Percentiles rank a stretch among this genome's conserved stretches.
Evolutionary conservation across 2,113 vertebrate genomes (phyloP).

Genomic region (Anolis carolinensis): DNA sequence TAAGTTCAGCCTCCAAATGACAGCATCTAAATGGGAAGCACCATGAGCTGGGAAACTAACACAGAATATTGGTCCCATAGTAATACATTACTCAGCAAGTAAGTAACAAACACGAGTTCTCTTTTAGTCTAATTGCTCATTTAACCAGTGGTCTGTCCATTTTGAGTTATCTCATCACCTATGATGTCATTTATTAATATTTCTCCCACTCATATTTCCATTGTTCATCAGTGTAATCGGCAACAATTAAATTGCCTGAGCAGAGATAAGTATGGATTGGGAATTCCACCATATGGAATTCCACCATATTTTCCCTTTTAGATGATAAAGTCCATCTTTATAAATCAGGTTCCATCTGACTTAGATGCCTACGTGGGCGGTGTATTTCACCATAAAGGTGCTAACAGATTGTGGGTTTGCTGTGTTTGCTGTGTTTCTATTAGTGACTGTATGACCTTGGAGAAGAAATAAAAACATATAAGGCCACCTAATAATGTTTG

Average conservation of each 20-base stretch:
- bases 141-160: background rate
- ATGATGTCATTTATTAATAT: background rate
- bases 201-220: no score
- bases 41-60: background rate
- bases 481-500: constrained; percentile 83
- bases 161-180: background rate
- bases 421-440: constrained; percentile 82
- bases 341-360: constrained; percentile 76
- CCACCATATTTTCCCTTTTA: constrained; percentile 46
- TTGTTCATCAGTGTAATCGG: background rate
- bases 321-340: constrained; percentile 66
- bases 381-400: constrained; percentile 75
- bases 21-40: background rate
- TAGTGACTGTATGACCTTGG: constrained; percentile 83
- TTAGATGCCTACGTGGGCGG: constrained; percentile 74
- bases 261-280: background rate
- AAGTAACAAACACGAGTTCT: background rate
- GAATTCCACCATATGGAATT: no score
- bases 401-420: constrained; percentile 83
- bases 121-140: background rate
- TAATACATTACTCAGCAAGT: background rate
- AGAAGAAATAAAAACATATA: constrained; percentile 82
- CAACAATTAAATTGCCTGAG: background rate
- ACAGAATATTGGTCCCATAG: background rate
- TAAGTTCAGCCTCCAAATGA: background rate